Base-by-base conservation (phyloP, 2,797 vertebrate genomes). In the Anableps anableps region DNA sequence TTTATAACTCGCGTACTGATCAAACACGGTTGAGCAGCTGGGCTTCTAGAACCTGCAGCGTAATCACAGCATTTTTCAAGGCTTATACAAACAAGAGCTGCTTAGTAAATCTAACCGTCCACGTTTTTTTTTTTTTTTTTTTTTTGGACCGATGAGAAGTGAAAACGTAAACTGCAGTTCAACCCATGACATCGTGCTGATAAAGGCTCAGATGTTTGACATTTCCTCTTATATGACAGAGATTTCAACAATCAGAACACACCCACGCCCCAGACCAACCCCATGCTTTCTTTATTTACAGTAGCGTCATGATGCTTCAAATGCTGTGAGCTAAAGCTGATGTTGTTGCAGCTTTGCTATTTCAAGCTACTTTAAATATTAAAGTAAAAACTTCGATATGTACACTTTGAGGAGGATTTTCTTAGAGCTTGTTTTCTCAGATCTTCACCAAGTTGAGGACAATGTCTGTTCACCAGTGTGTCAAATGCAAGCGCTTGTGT, bases 251-350 rank as follows among this genome's bases (percentile, higher is more conserved):
- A 71, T 77, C 72, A 71, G 47, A 26, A 47, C 89, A 92, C 92
- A 88, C 90, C 89, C 87, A 82, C 84, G 23, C 14, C 45, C 43
- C 2, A 14, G 83, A 79, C 93, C 91, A 93, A 91, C 94, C 89
- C 38, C 14, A 36, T 58, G 62, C 80, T 81, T 41, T 43, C 43
- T 41, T 29, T 80, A 43, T 76, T 45, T 48, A 17, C 74, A 68
- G 45, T 79, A 23, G 21, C 31, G n/a, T n/a, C n/a, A n/a, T n/a
- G n/a, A n/a, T n/a, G n/a, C n/a, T n/a, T n/a, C n/a, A n/a, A n/a
- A n/a, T n/a, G n/a, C n/a, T n/a, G n/a, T n/a, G n/a, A 45, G 2
- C 9, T 43, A 45, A 80, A 74, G 29, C 34, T 48, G 1, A 0
- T 55, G 26, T 41, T 29, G 1, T 19, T 76, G 48, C 3, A 66